Conservation (phyloP, 92 coral and sea anemone genomes). For the Parazoanthus swiftii region DNA sequence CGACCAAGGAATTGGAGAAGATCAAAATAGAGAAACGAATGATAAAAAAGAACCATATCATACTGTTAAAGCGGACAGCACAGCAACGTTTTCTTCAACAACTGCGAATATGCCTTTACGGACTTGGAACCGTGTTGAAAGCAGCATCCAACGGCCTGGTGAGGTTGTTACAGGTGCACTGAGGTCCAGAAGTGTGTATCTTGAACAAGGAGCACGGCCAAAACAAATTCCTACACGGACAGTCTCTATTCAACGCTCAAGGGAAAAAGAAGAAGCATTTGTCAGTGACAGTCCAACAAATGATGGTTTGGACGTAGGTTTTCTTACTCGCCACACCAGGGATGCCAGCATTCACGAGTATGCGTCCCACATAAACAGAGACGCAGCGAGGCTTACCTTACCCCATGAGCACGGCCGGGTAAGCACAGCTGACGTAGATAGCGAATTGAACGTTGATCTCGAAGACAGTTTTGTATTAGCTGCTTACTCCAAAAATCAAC, state of each 20-base stretch:
- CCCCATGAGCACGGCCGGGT: neutral
- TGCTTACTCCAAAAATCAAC: neutral
- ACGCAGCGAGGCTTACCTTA: neutral
- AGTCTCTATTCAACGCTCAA: neutral
- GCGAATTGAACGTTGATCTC: neutral
- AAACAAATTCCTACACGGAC: neutral
- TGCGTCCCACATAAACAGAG: neutral
- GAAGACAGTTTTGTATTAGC: neutral
- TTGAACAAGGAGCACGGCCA: constrained; percentile 33
- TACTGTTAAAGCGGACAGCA: neutral
- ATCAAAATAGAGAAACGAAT: neutral
- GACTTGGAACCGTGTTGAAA: neutral
- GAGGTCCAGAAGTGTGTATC: neutral
- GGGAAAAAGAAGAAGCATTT: neutral
- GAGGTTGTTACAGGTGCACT: neutral
- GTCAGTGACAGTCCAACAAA: neutral
- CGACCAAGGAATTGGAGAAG: neutral
- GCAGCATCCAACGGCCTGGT: neutral
- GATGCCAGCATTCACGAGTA: constrained; percentile 16
- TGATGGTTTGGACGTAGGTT: neutral
- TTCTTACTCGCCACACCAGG: constrained; percentile 21
- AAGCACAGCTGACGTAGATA: neutral
- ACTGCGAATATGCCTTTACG: neutral
- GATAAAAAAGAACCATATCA: neutral
- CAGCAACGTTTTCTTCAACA: neutral